Conservation (phyloP, 2,797 vertebrate genomes). For the Schizopygopsis pylzovi region DNA sequence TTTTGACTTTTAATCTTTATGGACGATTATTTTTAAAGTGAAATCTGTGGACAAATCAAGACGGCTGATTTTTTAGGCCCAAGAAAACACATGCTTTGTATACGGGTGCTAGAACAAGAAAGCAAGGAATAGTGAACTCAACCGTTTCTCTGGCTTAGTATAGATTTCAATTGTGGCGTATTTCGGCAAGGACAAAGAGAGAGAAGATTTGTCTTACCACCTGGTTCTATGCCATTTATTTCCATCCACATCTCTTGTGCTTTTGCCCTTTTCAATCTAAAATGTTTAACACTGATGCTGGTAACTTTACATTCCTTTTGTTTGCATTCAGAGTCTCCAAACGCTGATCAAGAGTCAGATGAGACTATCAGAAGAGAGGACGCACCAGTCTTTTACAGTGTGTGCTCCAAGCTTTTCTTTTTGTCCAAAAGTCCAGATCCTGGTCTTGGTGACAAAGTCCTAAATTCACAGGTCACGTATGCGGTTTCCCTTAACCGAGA, state of each 20-base stretch:
- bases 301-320: slow-evolving; percentile 50
- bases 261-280: slow-evolving; percentile 35
- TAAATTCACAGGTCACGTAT: slow-evolving; percentile 49
- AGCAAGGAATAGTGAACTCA: slow-evolving; percentile 67
- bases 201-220: slow-evolving; percentile 50
- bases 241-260: slow-evolving; percentile 26
- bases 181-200: slow-evolving; percentile 46
- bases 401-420: slow-evolving; percentile 25
- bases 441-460: slow-evolving; percentile 43
- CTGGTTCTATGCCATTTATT: slow-evolving; percentile 37
- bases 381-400: slow-evolving; percentile 48
- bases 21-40: not conserved
- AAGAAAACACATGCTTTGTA: not conserved
- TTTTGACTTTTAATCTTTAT: not conserved
- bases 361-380: slow-evolving; percentile 20
- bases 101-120: slow-evolving; percentile 54
- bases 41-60: not conserved
- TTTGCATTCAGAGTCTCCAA: slow-evolving; percentile 43
- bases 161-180: not conserved
- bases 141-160: slow-evolving; percentile 54
- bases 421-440: slow-evolving; percentile 46
- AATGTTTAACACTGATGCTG: slow-evolving; percentile 40
- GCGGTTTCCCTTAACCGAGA: slow-evolving; percentile 28
- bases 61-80: not conserved
- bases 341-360: slow-evolving; percentile 25